phyloP scores from a whole-genome alignment of 1,140 invertebrate species.

The Battus philenor region DNA sequence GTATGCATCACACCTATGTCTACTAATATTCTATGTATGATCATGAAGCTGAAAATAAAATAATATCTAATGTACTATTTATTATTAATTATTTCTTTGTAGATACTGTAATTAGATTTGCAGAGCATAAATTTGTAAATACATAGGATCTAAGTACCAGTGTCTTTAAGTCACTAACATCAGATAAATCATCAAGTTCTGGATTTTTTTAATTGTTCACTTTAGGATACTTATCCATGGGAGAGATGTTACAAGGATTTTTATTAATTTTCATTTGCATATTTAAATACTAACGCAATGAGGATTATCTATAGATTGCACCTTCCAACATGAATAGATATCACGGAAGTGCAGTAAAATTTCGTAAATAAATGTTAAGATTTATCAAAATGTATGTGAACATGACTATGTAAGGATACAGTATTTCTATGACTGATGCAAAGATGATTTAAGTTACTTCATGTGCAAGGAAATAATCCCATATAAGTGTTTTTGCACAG shows the following conservation, averaged over 20 bases:
- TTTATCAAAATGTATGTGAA: constrained; percentile 13
- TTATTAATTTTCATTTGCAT: constrained; percentile 13
- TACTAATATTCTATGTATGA: constrained; percentile 31
- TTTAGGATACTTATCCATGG: constrained; percentile 25
- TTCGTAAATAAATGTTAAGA: constrained; percentile 18
- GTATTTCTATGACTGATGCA: neutral
- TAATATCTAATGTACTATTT: constrained; percentile 44
- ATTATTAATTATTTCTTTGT: constrained; percentile 26
- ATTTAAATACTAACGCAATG: constrained; percentile 22
- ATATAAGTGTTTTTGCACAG: constrained; percentile 11
- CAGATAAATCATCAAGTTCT: constrained; percentile 21
- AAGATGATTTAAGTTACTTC: constrained; percentile 3
- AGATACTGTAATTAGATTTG: neutral
- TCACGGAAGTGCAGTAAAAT: constrained; percentile 25
- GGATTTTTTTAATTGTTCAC: constrained; percentile 33
- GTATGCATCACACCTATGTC: constrained; percentile 9
- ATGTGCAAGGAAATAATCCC: constrained; percentile 4
- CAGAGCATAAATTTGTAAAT: too few species aligned
- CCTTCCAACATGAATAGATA: constrained; percentile 25
- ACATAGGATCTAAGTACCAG: constrained; percentile 61
- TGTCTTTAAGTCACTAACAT: constrained; percentile 42
- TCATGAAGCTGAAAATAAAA: constrained; percentile 55
- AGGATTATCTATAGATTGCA: constrained; percentile 15
- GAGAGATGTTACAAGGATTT: constrained; percentile 29
- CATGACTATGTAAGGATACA: constrained; percentile 1